Conservation (phyloP, 2,888 invertebrate species). For the Parnassius glacialis region DNA sequence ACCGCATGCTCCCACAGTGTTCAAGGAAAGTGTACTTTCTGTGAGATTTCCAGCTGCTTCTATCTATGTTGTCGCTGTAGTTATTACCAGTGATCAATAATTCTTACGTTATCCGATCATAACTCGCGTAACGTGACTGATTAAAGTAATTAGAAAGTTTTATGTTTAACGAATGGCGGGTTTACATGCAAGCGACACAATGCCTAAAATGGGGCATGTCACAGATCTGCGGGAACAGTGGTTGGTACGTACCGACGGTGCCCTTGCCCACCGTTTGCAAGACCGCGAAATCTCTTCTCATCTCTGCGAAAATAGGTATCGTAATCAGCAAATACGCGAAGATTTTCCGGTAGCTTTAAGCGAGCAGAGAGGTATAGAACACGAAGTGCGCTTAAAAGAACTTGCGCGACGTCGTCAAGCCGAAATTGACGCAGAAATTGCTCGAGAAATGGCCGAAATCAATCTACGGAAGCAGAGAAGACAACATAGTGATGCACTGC, state of each 20-base stretch:
- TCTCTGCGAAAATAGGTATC: constrained; percentile 69
- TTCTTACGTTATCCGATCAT: constrained; percentile 22
- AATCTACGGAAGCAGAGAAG: constrained; percentile 67
- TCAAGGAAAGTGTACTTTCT: constrained; percentile 62
- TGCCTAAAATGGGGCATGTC: constrained; percentile 75
- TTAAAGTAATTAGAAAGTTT: constrained; percentile 26
- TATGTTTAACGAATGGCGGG: constrained; percentile 53
- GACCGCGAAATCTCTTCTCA: constrained; percentile 76
- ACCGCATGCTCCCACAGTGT: constrained; percentile 60
- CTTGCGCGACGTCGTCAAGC: constrained; percentile 65
- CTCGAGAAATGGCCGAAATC: constrained; percentile 72
- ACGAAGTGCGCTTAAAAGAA: constrained; percentile 61
- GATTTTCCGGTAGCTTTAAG: constrained; percentile 73
- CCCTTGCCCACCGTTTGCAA: constrained; percentile 71
- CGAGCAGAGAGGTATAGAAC: constrained; percentile 68
- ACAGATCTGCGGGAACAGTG: constrained; percentile 74
- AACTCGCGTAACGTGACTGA: constrained; percentile 20
- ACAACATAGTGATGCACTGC: constrained; percentile 50
- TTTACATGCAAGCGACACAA: constrained; percentile 66
- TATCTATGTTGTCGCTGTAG: constrained; percentile 29
- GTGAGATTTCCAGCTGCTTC: constrained; percentile 42
- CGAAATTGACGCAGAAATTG: constrained; percentile 73
- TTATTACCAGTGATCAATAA: constrained; percentile 27
- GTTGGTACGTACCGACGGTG: constrained; percentile 73
- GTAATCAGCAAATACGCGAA: constrained; percentile 75